phyloP scores from a whole-genome alignment of 1,140 invertebrate genomes.

The Samia ricini region DNA sequence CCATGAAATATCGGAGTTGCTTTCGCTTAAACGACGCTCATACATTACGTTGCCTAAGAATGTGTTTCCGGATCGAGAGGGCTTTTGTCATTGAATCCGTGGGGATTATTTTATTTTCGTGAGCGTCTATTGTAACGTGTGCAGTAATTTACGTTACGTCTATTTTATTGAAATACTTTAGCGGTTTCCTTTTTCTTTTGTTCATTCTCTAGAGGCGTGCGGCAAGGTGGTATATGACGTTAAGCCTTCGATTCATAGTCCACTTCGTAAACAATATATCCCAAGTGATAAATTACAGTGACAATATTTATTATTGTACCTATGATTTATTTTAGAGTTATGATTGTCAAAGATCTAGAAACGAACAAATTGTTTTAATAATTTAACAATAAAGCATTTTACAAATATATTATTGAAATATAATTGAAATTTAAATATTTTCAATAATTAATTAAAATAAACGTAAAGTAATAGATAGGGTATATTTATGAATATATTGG shows the following conservation, averaged over 20 bases:
- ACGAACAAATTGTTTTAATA: no score
- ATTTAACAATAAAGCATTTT: no score
- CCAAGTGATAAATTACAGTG: background rate
- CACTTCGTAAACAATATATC: background rate
- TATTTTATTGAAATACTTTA: slow-evolving; percentile 18
- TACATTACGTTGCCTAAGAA: slow-evolving; percentile 68
- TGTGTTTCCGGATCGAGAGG: slow-evolving; percentile 69
- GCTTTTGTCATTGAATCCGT: slow-evolving; percentile 51
- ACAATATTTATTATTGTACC: no score
- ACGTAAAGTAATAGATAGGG: no score
- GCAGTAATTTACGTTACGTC: slow-evolving; percentile 25
- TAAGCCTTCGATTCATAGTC: background rate
- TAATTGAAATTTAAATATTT: no score
- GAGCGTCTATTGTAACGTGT: slow-evolving; percentile 19
- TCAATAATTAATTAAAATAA: no score
- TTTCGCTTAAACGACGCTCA: slow-evolving; percentile 72
- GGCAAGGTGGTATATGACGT: background rate
- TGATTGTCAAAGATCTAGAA: no score
- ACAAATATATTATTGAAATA: no score
- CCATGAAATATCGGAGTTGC: slow-evolving; percentile 72
- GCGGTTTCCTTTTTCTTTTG: background rate
- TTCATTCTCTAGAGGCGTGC: background rate
- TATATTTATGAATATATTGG: no score
- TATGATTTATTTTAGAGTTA: no score
- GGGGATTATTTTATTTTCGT: slow-evolving; percentile 45